Evolutionary conservation across 2,888 invertebrate genomes (phyloP).

Genomic region (Ormyrus pomaceus): DNA sequence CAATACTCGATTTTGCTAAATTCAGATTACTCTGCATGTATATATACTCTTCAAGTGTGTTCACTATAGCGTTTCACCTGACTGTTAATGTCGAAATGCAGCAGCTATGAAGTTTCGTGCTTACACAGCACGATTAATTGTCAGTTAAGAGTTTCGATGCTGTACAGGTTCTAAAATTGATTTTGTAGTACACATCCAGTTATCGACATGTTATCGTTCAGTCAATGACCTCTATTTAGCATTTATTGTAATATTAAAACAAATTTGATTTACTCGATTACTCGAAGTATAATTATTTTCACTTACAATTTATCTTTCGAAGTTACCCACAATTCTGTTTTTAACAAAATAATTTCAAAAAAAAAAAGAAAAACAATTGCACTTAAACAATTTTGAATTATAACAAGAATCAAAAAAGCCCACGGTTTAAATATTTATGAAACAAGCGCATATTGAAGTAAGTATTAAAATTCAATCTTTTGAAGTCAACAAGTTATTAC

Average conservation of each 20-base stretch:
- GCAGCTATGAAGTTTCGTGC: conserved; percentile 6
- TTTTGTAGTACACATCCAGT: neutral
- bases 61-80: neutral
- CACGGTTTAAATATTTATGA: too few species aligned
- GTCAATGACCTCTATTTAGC: neutral
- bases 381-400: too few species aligned
- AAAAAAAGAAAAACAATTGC: too few species aligned
- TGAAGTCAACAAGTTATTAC: too few species aligned
- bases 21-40: conserved; percentile 6
- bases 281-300: too few species aligned
- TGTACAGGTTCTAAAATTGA: conserved; percentile 9
- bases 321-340: too few species aligned
- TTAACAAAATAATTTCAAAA: too few species aligned
- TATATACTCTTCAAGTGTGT: neutral
- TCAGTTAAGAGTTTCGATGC: conserved; percentile 25
- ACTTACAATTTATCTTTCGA: too few species aligned
- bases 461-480: too few species aligned
- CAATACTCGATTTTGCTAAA: neutral
- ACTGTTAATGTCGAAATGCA: neutral
- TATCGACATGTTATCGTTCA: conserved; percentile 2
- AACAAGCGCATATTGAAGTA: too few species aligned
- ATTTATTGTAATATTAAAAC: neutral
- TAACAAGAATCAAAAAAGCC: too few species aligned
- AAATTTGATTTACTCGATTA: too few species aligned
- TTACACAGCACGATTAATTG: conserved; percentile 27